phyloP scores from a whole-genome alignment of 2,888 invertebrate genomes.

The Xestia sexstrigata region DNA sequence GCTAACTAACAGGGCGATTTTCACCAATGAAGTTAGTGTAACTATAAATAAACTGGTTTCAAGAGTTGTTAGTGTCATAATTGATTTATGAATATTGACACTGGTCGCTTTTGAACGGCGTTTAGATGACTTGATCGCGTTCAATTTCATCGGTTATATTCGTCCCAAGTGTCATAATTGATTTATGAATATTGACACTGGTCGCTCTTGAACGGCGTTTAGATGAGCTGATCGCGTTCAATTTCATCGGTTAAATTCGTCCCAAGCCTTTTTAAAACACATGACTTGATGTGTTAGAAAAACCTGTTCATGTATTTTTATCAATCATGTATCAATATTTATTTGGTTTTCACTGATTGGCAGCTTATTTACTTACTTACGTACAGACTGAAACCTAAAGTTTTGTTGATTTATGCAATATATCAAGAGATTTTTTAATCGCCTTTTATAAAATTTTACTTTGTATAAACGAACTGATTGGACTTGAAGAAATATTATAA shows the following conservation, averaged over 20 bases:
- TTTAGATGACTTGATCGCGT: neutral
- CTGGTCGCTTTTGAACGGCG: neutral
- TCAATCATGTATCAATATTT: slow-evolving; percentile 7
- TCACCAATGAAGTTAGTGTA: neutral
- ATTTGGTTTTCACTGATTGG: slow-evolving; percentile 19
- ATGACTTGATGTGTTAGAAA: slow-evolving; percentile 26
- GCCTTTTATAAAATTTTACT: slow-evolving; percentile 53
- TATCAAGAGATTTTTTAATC: slow-evolving; percentile 33
- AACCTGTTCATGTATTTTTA: slow-evolving; percentile 27
- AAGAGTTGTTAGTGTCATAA: neutral
- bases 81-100: neutral
- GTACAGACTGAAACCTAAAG: slow-evolving; percentile 20
- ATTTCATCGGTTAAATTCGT: neutral
- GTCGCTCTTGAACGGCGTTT: neutral
- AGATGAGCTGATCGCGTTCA: neutral
- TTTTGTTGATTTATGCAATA: slow-evolving; percentile 53
- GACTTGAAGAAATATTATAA: slow-evolving; percentile 31
- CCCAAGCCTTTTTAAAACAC: neutral
- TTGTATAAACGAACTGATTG: slow-evolving; percentile 62
- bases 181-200: neutral
- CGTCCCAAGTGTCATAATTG: no score
- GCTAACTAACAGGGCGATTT: neutral
- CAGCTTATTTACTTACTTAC: slow-evolving; percentile 40
- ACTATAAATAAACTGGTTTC: neutral
- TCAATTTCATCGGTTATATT: neutral